Conservation (phyloP, 2,113 vertebrate genomes). For the Rhadina sibilatrix region DNA sequence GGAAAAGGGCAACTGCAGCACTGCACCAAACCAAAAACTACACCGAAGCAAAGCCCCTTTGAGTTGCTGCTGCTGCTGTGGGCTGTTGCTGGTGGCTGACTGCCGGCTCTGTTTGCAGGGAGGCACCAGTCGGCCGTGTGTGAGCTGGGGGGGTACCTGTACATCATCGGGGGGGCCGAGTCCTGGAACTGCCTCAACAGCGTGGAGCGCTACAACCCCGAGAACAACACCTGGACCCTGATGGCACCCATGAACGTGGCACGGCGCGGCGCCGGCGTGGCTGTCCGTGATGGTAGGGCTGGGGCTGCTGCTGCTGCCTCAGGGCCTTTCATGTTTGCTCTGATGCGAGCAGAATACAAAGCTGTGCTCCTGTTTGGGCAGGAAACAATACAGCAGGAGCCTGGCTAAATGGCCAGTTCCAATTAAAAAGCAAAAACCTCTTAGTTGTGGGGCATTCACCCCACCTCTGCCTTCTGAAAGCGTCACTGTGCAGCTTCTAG, state of each 20-base stretch:
- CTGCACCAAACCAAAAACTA: neutral
- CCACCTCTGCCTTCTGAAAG: neutral
- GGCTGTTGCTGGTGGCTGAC: rapidly evolving
- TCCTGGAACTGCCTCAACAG: constrained; percentile 98
- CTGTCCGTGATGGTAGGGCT: constrained; percentile 81
- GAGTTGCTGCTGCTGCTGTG: neutral
- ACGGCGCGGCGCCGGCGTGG: constrained; percentile 88
- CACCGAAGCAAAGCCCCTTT: rapidly evolving
- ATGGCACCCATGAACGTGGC: constrained; percentile 95
- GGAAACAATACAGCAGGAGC: neutral
- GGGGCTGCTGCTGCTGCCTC: neutral
- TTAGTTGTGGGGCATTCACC: neutral
- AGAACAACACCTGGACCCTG: constrained; percentile 95
- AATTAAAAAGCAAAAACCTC: neutral
- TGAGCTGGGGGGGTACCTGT: constrained; percentile 89
- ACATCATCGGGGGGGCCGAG: constrained; percentile 93
- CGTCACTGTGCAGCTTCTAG: neutral
- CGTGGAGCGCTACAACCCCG: constrained; percentile 92
- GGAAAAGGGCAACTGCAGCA: neutral
- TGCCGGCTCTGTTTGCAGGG: constrained; percentile 69
- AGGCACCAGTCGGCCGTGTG: constrained; percentile 96
- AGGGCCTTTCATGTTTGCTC: rapidly evolving
- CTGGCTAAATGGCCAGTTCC: neutral
- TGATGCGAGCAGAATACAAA: rapidly evolving
- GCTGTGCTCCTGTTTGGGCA: neutral